These are phyloP conservation scores for Criorhina ranunculi DNA, from an alignment of 2,888 invertebrate genomes.

Conservation along the genomic window DNA sequence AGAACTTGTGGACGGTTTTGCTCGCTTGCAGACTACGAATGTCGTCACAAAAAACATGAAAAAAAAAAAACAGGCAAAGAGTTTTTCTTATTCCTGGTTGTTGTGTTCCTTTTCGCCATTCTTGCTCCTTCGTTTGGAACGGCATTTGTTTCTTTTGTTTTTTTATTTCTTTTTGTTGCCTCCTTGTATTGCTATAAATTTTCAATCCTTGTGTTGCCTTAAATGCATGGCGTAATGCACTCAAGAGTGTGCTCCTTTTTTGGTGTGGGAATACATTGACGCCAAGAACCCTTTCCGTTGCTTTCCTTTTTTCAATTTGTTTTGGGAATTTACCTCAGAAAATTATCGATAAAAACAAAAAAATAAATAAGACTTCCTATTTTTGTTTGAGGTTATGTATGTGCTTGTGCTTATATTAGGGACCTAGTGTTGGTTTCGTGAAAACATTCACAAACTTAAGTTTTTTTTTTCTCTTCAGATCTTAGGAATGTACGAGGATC, in stretches of 20 bases:
- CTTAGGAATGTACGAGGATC: too few relatives aligned
- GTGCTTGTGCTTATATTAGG: neutral
- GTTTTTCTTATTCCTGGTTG: constrained; percentile 24
- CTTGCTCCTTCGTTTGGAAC: neutral
- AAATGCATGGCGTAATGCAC: constrained; percentile 66
- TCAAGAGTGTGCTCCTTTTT: constrained; percentile 39
- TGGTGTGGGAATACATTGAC: constrained; percentile 41
- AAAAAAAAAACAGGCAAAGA: neutral
- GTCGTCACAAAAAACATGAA: constrained; percentile 7
- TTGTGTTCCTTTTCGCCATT: neutral
- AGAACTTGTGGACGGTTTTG: constrained; percentile 9
- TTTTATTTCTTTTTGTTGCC: constrained; percentile 13
- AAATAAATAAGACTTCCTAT: constrained; percentile 61
- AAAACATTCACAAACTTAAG: neutral
- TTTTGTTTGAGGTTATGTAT: constrained; percentile 22
- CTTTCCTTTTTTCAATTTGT: constrained; percentile 41
- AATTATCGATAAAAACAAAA: constrained; percentile 68
- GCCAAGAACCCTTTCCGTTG: constrained; percentile 32
- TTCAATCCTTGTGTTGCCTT: constrained; percentile 53
- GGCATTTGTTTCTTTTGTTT: constrained; percentile 19
- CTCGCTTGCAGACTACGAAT: constrained; percentile 16
- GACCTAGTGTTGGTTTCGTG: neutral
- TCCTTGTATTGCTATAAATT: constrained; percentile 52
- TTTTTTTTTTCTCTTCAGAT: too few relatives aligned
- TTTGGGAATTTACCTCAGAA: constrained; percentile 51